Conservation (phyloP, 2,888 invertebrate species). For the Itoplectis maculator region DNA sequence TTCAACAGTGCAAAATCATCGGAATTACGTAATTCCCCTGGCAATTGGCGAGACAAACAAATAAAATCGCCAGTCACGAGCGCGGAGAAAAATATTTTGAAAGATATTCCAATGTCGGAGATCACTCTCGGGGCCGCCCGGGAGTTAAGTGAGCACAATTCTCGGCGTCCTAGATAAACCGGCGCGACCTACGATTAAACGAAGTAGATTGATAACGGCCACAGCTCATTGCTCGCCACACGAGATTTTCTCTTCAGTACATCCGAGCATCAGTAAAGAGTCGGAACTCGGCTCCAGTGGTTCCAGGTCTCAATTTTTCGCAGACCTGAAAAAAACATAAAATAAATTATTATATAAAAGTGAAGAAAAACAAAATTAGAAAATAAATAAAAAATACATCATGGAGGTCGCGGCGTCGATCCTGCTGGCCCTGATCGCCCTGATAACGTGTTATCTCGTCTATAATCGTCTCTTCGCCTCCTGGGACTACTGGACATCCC, state of each 20-base stretch:
- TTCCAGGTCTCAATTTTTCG: background rate
- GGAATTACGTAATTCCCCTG: too few relatives aligned
- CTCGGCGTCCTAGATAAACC: background rate
- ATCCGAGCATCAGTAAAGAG: background rate
- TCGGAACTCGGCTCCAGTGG: background rate
- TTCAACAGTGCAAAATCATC: too few relatives aligned
- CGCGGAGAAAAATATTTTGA: too few relatives aligned
- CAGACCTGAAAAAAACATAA: too few relatives aligned
- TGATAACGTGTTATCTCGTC: background rate
- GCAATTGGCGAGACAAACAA: background rate
- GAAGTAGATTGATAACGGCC: background rate
- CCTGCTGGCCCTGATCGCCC: background rate
- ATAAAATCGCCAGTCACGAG: too few relatives aligned
- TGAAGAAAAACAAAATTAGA: too few relatives aligned
- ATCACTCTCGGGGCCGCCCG: background rate
- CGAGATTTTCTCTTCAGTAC: background rate
- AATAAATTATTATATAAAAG: too few relatives aligned
- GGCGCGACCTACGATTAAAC: background rate
- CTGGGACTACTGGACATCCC: constrained; percentile 48
- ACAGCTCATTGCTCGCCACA: background rate
- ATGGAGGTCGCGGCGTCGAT: constrained; percentile 29
- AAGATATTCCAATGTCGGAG: background rate
- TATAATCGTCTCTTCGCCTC: constrained; percentile 15
- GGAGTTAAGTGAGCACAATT: background rate
- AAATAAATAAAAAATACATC: background rate